These are phyloP conservation scores for Intellagama lesueurii DNA, from an alignment of 2,797 vertebrate genomes.

Conservation along the genomic window DNA sequence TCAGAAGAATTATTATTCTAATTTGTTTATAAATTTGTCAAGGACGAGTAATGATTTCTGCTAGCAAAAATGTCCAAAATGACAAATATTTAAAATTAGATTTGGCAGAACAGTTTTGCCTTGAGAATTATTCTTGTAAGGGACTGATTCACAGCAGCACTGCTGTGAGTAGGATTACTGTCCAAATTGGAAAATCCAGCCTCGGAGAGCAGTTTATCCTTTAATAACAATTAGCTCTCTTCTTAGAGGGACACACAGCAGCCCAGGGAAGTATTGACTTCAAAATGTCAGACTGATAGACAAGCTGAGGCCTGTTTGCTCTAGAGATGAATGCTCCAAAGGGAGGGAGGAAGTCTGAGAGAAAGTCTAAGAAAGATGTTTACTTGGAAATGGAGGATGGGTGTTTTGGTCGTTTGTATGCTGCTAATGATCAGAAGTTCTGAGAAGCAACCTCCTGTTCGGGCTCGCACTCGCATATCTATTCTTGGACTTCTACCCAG, in stretches of 20 bases:
- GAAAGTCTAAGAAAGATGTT: slow-evolving; percentile 61
- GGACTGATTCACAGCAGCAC: slow-evolving; percentile 77
- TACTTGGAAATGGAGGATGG: slow-evolving; percentile 70
- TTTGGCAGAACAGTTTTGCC: slow-evolving; percentile 69
- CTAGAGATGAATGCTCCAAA: slow-evolving; percentile 68
- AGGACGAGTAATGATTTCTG: slow-evolving; percentile 63
- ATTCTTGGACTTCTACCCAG: slow-evolving; percentile 71
- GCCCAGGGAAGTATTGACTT: slow-evolving; percentile 62
- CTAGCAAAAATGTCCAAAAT: slow-evolving; percentile 66
- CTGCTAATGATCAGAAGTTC: slow-evolving; percentile 65
- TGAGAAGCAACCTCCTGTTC: slow-evolving; percentile 43
- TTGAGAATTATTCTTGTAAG: slow-evolving; percentile 72
- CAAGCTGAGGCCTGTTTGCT: slow-evolving; percentile 60
- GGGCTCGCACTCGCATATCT: slow-evolving; percentile 58
- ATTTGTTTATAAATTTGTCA: slow-evolving; percentile 64
- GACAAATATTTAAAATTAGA: slow-evolving; percentile 72
- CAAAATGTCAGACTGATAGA: slow-evolving; percentile 58
- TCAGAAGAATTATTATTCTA: slow-evolving; percentile 45
- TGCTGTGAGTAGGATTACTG: slow-evolving; percentile 82
- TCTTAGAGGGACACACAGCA: slow-evolving; percentile 77
- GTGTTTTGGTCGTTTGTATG: slow-evolving; percentile 55
- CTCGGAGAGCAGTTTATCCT: slow-evolving; percentile 90
- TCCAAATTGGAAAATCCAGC: slow-evolving; percentile 92
- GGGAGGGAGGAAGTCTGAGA: slow-evolving; percentile 64
- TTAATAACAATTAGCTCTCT: slow-evolving; percentile 89